Percentiles rank a stretch among this genome's conserved stretches.
These are phyloP conservation scores for Oppia nitens DNA, from an alignment of 1,140 invertebrate genomes.

Conservation along the genomic window DNA sequence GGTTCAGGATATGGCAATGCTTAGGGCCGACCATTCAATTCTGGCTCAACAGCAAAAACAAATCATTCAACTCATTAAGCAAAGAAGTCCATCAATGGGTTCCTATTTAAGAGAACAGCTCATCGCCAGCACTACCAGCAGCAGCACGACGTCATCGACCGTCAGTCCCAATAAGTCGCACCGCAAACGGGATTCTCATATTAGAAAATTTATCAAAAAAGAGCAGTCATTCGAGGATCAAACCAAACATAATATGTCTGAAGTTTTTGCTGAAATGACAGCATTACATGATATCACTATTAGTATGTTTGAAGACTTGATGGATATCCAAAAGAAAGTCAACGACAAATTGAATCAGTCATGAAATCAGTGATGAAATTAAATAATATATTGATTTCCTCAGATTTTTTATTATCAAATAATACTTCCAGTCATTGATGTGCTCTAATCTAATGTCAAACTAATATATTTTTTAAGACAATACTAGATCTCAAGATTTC, in stretches of 20 bases:
- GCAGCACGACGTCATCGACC: neutral
- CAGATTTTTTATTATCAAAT: too few species aligned
- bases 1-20: constrained; percentile 1
- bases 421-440: too few species aligned
- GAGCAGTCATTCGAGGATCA: constrained; percentile 6
- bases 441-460: too few species aligned
- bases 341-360: neutral
- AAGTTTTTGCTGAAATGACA: constrained; percentile 10
- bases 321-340: constrained; percentile 1
- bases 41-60: constrained; percentile 14
- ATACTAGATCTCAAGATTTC: too few species aligned
- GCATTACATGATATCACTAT: constrained; percentile 13
- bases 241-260: constrained; percentile 9
- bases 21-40: constrained; percentile 12
- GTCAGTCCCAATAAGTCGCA: neutral
- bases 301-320: constrained; percentile 10
- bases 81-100: neutral
- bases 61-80: constrained; percentile 16
- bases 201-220: neutral
- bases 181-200: neutral
- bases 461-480: too few species aligned
- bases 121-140: neutral
- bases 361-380: too few species aligned
- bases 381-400: too few species aligned
- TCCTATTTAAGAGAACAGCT: neutral